Base-by-base conservation (phyloP, 2,113 vertebrate species). In the Indicator maculatus region DNA sequence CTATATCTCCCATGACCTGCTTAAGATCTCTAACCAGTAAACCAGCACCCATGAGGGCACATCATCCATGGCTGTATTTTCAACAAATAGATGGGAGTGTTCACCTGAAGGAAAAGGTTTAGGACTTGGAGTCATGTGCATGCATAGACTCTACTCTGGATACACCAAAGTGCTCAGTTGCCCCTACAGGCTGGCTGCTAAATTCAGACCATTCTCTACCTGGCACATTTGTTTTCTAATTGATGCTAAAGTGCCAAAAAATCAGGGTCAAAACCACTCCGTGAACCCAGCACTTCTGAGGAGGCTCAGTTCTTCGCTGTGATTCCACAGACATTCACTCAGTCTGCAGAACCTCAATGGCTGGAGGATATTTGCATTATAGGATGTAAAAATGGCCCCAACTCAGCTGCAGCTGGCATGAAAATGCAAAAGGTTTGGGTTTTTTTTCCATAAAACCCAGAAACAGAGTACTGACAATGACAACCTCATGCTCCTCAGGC, bases 41-140 rank as follows among this genome's bases (percentile, higher is more conserved):
- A 47, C 17, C n/a, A 38, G 12, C 7, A 38, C 2, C 3, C 4
- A 11, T 30, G 24, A 13, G 2, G 24, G 6, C 69, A 59, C 26
- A 55, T 21, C 41, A 52, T 9, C 39, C 44, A 20, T 6, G 0
- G 3, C n/a, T 38, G 24, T 19, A 31, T 5, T 76, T 64, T 82
- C 70, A 77, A 20, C 0, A 3, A 55, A 16, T 6, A 8, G 21
- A 23, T 50, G 4, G 5, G 77, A 63, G 4, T 1, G 7, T 50
- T n/a, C 50, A 15, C 39, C 20, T 53, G 21, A 2, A 73, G 39
- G 16, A 12, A 65, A 85, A 75, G 4, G 23, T 41, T 39, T 45
- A 39, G 33, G 7, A 18, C 50, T 50, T 44, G 31, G 33, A 87
- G 44, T 9, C 6, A 1, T 14, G 5, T 1, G 2, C 5, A 59